Evolutionary conservation across 37 sponge, comb jelly and placozoan genomes (phyloP).

Genomic region (Oopsacas minuta): DNA sequence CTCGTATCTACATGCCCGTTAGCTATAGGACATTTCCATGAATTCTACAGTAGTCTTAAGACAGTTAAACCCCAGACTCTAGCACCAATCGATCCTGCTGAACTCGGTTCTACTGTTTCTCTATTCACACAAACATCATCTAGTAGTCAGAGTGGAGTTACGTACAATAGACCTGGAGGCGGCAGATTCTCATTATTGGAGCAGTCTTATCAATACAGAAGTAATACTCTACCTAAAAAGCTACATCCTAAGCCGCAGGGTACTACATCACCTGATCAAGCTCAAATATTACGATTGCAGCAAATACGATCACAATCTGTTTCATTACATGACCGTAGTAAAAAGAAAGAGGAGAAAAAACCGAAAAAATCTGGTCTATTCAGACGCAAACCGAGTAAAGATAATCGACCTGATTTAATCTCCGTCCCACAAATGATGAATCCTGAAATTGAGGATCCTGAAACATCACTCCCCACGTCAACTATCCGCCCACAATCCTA

Average conservation of each 20-base stretch:
- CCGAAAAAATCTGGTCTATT: neutral
- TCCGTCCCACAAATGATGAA: neutral
- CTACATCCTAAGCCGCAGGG: neutral
- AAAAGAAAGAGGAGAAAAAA: neutral
- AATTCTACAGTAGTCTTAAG: neutral
- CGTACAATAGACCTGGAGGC: neutral
- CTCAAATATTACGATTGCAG: neutral
- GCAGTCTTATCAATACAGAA: neutral
- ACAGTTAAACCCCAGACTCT: neutral
- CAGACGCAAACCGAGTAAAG: neutral
- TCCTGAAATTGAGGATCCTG: neutral
- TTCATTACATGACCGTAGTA: neutral
- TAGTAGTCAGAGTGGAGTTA: neutral
- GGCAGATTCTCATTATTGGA: neutral
- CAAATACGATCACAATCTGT: neutral
- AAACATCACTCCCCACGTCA: neutral
- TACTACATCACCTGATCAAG: neutral
- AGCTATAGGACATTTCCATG: neutral
- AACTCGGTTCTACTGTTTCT: neutral
- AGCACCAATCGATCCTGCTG: neutral
- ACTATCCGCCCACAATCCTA: neutral
- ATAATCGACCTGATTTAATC: neutral
- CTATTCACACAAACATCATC: neutral
- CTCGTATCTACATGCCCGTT: neutral
- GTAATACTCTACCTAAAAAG: neutral